Evolutionary conservation across 2,888 invertebrate genomes (phyloP).

Genomic region (Machimus rusticus): DNA sequence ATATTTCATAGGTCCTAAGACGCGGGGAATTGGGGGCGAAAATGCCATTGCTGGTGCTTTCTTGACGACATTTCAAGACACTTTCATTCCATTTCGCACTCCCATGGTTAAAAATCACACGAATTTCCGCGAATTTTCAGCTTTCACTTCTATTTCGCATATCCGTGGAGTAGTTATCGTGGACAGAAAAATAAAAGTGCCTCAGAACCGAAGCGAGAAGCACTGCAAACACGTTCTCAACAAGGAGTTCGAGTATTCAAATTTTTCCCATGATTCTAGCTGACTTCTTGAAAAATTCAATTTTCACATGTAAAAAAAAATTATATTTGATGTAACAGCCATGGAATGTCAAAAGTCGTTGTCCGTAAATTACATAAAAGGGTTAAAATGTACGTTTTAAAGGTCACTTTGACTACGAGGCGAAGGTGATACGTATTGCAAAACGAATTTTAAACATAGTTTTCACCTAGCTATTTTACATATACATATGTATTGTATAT

Average conservation of each 20-base stretch:
- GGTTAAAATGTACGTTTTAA: background rate
- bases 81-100: background rate
- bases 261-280: background rate
- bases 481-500: too few species aligned
- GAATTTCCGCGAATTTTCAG: background rate
- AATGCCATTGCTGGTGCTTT: constrained; percentile 40
- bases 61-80: background rate
- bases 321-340: background rate
- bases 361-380: background rate
- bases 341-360: background rate
- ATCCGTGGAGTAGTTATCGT: background rate
- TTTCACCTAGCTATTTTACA: too few species aligned
- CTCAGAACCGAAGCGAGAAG: background rate
- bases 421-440: background rate
- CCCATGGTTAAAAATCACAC: background rate
- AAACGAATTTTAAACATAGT: too few species aligned
- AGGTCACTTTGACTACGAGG: background rate
- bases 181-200: background rate
- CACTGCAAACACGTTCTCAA: background rate
- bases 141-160: background rate
- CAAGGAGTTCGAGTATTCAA: background rate
- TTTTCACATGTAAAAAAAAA: background rate
- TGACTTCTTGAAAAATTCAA: background rate
- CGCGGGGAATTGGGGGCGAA: background rate
- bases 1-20: background rate